Base-by-base conservation (phyloP, 2,888 invertebrate species). In the Tetragnatha montana region DNA sequence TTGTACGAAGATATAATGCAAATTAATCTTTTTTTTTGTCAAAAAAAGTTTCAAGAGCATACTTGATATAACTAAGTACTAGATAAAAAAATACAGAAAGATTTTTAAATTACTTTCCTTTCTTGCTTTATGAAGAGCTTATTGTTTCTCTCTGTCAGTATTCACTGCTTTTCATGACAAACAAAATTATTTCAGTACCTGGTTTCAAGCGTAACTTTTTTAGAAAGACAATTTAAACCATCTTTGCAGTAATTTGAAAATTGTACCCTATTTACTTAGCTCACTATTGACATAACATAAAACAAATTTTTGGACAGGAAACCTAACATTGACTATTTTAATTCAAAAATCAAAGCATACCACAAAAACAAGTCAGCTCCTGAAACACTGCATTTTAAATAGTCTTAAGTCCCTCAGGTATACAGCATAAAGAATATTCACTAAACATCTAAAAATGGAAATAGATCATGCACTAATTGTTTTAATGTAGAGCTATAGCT, bases 341-440 rank as follows among this genome's bases (percentile, higher is more conserved):
- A n/a, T 74, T 35, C 22, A 14, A 82, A 83, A 75, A 68, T 68
- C n/a, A 83, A 83, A 75, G 60, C 83, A 83, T 83, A 83, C 83
- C 83, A 35, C 17, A 60, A 75, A 68, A 75, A 83, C 47, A 83
- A 74, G 12, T 19, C 47, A 68, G 75, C 75, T 83, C 83, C 75
- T 19, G n/a, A 75, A 68, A 74, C 19, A 60, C 22, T 82, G 81
- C 75, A 47, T 49, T 51, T 83, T 83, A 75, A 83, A 74, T 47
- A 35, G 75, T 19, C 68, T 68, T 83, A 60, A 84, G 22, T 19
- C 70, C 69, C 76, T 35, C 84, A 78, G 68, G 47, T 14, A 49
- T 76, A 78, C 84, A 84, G 76, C 84, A 86, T 22, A 76, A 19
- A 19, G 76, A 60, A 74, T 51, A 84, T 47, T 69, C 74, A 22